Conservation (phyloP, 2,113 vertebrate genomes). For the Pitta sordida region DNA sequence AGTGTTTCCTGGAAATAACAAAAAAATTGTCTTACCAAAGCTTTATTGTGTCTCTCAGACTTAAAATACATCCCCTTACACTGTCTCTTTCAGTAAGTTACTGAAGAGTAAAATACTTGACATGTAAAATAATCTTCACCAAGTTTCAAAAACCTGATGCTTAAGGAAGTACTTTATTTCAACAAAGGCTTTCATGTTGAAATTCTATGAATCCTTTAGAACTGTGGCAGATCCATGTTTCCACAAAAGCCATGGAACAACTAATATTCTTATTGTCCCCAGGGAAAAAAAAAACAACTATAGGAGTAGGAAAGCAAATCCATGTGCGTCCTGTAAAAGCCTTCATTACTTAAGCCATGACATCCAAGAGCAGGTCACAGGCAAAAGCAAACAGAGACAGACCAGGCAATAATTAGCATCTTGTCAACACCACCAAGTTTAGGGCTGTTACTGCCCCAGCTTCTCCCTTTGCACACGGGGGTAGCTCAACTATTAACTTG, state of each 20-base stretch:
- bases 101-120: neutral
- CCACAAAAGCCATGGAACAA: neutral
- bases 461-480: neutral
- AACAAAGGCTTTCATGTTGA: neutral
- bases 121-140: neutral
- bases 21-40: neutral
- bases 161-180: neutral
- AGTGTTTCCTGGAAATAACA: neutral
- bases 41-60: neutral
- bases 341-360: neutral
- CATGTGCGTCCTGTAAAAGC: accelerated
- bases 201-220: neutral
- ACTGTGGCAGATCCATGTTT: accelerated
- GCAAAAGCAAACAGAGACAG: no score
- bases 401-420: neutral
- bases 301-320: neutral
- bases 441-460: neutral
- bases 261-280: neutral
- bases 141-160: neutral
- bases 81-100: neutral
- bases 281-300: no score
- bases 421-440: neutral
- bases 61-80: neutral
- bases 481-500: neutral
- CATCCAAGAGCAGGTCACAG: neutral